These are phyloP conservation scores for Sebastes wilsoni DNA, from an alignment of 2,797 vertebrate genomes.

Conservation along the genomic window DNA sequence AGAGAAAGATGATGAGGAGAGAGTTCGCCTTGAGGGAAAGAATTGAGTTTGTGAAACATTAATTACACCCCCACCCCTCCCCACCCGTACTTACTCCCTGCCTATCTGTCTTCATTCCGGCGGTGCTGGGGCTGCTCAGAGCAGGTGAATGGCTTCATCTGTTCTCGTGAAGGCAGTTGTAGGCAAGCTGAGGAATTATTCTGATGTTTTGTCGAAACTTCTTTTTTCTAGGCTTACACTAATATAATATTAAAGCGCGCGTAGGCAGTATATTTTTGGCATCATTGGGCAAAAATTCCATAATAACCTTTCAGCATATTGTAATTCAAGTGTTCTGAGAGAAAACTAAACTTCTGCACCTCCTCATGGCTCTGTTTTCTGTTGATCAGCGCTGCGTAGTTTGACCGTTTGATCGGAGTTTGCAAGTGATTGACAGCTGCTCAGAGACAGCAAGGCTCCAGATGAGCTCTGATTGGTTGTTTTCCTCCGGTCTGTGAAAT, in stretches of 20 bases:
- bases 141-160: constrained; percentile 55
- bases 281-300: no score
- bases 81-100: constrained; percentile 27
- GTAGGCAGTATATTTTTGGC: no score
- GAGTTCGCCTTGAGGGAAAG: constrained; percentile 65
- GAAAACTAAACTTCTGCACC: no score
- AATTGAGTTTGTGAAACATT: constrained; percentile 77
- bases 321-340: no score
- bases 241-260: not conserved
- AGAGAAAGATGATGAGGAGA: constrained; percentile 60
- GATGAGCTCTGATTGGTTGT: no score
- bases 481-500: no score
- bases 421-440: no score
- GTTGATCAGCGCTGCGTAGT: no score
- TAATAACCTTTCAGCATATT: no score
- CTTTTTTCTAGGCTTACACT: not conserved
- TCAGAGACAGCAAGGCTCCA: no score
- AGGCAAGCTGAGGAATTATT: constrained; percentile 46
- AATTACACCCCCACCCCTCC: constrained; percentile 66
- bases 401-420: no score
- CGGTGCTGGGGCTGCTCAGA: constrained; percentile 46
- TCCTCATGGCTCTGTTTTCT: no score
- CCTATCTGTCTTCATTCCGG: constrained; percentile 50
- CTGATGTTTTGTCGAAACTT: constrained; percentile 22
- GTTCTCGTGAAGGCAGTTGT: constrained; percentile 44